Evolutionary conservation across 1,140 invertebrate genomes (phyloP).

Genomic region (Babylonia areolata): DNA sequence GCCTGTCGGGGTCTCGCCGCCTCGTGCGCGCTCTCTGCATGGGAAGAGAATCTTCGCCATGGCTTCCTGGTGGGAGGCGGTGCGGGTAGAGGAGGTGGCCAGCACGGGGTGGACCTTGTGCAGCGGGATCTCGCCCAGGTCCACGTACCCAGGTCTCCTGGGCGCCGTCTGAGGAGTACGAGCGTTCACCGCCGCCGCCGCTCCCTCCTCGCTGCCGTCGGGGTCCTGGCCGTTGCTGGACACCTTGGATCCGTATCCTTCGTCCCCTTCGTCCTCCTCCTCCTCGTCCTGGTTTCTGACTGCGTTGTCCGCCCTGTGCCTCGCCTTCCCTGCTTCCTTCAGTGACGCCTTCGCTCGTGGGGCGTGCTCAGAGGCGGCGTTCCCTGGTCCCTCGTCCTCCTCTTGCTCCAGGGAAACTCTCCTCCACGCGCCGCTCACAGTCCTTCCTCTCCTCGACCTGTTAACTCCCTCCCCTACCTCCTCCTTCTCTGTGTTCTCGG

Average conservation of each 20-base stretch:
- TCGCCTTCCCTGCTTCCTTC: neutral
- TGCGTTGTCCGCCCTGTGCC: neutral
- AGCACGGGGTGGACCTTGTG: neutral
- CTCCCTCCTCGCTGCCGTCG: neutral
- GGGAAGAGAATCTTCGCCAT: neutral
- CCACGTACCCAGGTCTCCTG: neutral
- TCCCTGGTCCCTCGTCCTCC: no score
- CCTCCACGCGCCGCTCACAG: neutral
- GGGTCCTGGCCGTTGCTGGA: slow-evolving; percentile 31
- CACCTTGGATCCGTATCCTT: slow-evolving; percentile 24
- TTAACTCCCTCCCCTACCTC: neutral
- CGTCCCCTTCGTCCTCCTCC: slow-evolving; percentile 13
- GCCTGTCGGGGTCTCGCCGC: neutral
- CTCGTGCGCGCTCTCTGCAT: neutral
- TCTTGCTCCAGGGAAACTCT: no score
- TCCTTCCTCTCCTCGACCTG: neutral
- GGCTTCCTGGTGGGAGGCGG: neutral
- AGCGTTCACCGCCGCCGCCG: neutral
- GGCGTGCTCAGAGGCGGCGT: no score
- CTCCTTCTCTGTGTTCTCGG: neutral
- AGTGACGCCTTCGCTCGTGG: neutral
- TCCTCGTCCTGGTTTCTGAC: neutral
- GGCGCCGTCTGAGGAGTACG: neutral
- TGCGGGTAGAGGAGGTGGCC: no score
- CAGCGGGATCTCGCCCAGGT: neutral